These are phyloP conservation scores for Limonius californicus DNA, from an alignment of 1,140 invertebrate species.

Conservation along the genomic window DNA sequence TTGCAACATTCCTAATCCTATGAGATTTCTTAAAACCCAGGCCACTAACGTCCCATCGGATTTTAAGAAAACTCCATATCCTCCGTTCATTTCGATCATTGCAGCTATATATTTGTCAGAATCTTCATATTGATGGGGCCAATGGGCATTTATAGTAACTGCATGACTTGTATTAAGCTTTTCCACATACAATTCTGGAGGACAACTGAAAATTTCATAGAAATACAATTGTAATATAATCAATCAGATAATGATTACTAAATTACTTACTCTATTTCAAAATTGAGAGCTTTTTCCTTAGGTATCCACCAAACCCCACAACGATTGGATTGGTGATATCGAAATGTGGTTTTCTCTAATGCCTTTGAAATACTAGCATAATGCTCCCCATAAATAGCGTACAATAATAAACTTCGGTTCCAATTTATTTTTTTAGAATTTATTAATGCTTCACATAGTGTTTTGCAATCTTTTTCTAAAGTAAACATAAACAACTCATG, in stretches of 20 bases:
- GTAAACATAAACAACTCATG: too few species aligned
- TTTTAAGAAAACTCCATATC: conserved; percentile 36
- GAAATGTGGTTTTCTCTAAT: too few species aligned
- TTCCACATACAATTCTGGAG: conserved; percentile 32
- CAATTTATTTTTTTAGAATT: not conserved
- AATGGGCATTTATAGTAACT: conserved; percentile 26
- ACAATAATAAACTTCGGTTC: not conserved
- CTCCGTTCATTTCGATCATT: conserved; percentile 33
- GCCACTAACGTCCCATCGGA: conserved; percentile 28
- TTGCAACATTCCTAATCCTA: conserved; percentile 44
- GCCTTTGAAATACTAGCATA: not conserved
- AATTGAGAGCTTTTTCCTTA: too few species aligned
- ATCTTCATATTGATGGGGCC: conserved; percentile 35
- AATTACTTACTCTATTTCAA: too few species aligned
- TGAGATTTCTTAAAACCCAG: conserved; percentile 41
- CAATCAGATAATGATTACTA: too few species aligned
- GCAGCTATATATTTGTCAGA: conserved; percentile 32
- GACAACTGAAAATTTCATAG: conserved; percentile 34
- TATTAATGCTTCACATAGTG: not conserved
- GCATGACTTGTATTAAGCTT: conserved; percentile 30
- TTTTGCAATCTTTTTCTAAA: not conserved
- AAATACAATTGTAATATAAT: too few species aligned
- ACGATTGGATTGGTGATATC: too few species aligned
- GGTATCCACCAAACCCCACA: too few species aligned
- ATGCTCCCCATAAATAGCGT: conserved; percentile 7